Evolutionary conservation across 1,140 invertebrate species (phyloP).

Genomic region (Drosophila azteca): DNA sequence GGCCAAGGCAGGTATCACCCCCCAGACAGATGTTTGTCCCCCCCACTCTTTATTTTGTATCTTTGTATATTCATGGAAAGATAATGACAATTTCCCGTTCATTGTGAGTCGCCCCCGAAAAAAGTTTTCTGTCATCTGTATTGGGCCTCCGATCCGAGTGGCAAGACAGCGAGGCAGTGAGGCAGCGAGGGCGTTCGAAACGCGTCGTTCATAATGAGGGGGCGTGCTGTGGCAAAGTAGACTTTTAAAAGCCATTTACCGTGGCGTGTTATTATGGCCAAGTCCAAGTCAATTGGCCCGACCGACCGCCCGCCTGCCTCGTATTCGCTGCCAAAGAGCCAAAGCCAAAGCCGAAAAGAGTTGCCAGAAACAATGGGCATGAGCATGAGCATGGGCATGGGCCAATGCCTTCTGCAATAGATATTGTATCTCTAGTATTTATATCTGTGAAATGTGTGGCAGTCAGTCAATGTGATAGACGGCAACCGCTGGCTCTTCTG

Average conservation of each 20-base stretch:
- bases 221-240: slow-evolving; percentile 74
- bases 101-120: slow-evolving; percentile 17
- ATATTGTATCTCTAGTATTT: slow-evolving; percentile 50
- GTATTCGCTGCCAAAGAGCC: slow-evolving; percentile 9
- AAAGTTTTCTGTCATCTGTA: slow-evolving; percentile 60
- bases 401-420: slow-evolving; percentile 31
- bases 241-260: slow-evolving; percentile 82
- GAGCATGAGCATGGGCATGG: slow-evolving; percentile 5
- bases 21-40: slow-evolving; percentile 56
- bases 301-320: slow-evolving; percentile 46
- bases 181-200: slow-evolving; percentile 64
- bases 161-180: slow-evolving; percentile 31
- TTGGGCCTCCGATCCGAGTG: slow-evolving; percentile 6
- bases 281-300: slow-evolving; percentile 71
- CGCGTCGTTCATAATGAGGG: slow-evolving; percentile 78
- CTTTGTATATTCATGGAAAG: slow-evolving; percentile 28
- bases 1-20: slow-evolving; percentile 27
- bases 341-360: slow-evolving; percentile 16
- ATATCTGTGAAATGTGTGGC: slow-evolving; percentile 70
- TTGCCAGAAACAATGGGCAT: slow-evolving; percentile 8
- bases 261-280: slow-evolving; percentile 76
- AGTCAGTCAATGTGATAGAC: slow-evolving; percentile 81
- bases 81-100: slow-evolving; percentile 77
- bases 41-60: slow-evolving; percentile 12
- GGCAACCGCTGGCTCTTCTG: slow-evolving; percentile 57